A percentile compares a stretch with the other conserved stretches of the same genome.
Evolutionary conservation across 2,888 invertebrate genomes (phyloP).

Genomic region (Diarsia mendica): DNA sequence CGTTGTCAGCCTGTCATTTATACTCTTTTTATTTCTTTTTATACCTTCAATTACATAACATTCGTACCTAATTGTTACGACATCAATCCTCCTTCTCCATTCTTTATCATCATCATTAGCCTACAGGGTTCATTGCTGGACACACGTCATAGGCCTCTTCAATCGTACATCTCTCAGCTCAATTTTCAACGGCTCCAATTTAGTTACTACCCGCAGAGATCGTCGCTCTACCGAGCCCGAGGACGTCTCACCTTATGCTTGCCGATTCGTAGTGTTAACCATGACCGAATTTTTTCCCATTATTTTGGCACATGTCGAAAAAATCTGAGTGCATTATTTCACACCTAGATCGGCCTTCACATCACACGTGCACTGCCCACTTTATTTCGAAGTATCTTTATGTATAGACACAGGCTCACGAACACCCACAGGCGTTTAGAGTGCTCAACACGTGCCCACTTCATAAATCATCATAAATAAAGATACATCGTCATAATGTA

Average conservation of each 20-base stretch:
- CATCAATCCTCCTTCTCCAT: constrained; percentile 3
- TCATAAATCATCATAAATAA: constrained; percentile 17
- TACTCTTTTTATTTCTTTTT: neutral
- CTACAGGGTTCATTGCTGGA: too few relatives aligned
- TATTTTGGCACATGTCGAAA: constrained; percentile 35
- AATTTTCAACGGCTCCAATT: too few relatives aligned
- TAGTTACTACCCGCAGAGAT: too few relatives aligned
- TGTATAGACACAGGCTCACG: neutral
- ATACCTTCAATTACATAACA: neutral
- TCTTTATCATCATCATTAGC: too few relatives aligned
- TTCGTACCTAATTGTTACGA: neutral
- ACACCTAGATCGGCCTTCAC: constrained; percentile 43
- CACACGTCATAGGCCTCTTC: too few relatives aligned
- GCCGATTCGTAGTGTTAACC: neutral
- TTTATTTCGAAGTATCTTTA: constrained; percentile 24
- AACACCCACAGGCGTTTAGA: constrained; percentile 19
- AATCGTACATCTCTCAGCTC: too few relatives aligned
- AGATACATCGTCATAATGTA: neutral
- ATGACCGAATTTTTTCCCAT: constrained; percentile 6
- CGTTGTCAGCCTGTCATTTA: neutral
- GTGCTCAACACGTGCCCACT: constrained; percentile 24
- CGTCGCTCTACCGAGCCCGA: too few relatives aligned
- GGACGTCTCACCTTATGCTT: too few relatives aligned
- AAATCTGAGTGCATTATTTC: constrained; percentile 37
- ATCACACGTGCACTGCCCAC: constrained; percentile 17